Conservation (phyloP, 2,888 invertebrate species). For the Philereme vetulata region DNA sequence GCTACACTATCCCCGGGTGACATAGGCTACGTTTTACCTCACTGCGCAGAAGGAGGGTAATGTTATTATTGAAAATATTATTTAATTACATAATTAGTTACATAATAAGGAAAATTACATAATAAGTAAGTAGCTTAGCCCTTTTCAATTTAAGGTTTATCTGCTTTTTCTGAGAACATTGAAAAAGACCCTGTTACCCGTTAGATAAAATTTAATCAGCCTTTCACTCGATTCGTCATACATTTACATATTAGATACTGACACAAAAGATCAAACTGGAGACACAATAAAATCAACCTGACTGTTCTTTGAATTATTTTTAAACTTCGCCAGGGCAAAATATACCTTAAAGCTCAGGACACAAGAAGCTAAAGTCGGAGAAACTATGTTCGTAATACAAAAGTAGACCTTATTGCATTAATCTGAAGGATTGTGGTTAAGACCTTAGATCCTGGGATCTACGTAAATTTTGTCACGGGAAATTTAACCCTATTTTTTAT, state of each 20-base stretch:
- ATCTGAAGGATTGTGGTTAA: conserved; percentile 1
- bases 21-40: too few species aligned
- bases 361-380: not conserved
- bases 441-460: not conserved
- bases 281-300: conserved; percentile 33
- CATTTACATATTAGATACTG: conserved; percentile 27
- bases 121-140: too few species aligned
- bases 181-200: conserved; percentile 10
- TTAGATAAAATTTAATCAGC: conserved; percentile 25
- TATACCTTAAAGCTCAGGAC: conserved; percentile 1
- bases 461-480: not conserved
- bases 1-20: too few species aligned
- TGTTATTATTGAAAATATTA: too few species aligned
- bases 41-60: too few species aligned
- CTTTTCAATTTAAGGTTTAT: too few species aligned
- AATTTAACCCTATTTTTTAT: not conserved
- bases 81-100: too few species aligned
- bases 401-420: conserved; percentile 5
- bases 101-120: too few species aligned
- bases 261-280: conserved; percentile 29
- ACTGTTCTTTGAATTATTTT: conserved; percentile 27
- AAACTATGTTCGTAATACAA: not conserved
- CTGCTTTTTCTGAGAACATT: not conserved
- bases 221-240: conserved; percentile 20
- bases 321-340: not conserved